phyloP scores from a whole-genome alignment of 2,113 vertebrate species.

The Oncorhynchus keta region DNA sequence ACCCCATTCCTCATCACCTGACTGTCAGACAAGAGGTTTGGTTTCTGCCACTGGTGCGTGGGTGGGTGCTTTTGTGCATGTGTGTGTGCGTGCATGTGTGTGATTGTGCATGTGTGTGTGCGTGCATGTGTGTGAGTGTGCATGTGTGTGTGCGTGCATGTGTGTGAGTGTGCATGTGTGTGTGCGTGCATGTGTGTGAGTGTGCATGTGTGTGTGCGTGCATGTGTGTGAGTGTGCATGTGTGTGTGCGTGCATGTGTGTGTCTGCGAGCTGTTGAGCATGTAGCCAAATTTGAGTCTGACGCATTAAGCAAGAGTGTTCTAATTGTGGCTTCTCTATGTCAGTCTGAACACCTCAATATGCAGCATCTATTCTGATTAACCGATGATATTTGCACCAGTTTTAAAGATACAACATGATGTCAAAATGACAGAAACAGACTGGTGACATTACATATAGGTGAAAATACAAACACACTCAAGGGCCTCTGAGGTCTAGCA shows the following conservation, averaged over 20 bases:
- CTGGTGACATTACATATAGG: too few species aligned
- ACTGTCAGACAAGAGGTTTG: conserved; percentile 50
- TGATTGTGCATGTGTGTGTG: conserved; percentile 2
- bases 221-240: too few species aligned
- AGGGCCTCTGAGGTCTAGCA: too few species aligned
- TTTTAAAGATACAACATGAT: not conserved
- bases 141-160: too few species aligned
- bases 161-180: too few species aligned
- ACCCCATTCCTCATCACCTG: conserved; percentile 54
- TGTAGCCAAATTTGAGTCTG: not conserved
- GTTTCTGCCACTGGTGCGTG: conserved; percentile 59
- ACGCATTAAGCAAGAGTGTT: too few species aligned
- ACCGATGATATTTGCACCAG: not conserved
- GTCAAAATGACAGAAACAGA: too few species aligned
- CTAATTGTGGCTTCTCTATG: not conserved
- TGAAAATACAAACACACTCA: too few species aligned
- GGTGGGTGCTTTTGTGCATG: conserved; percentile 15
- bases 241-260: too few species aligned
- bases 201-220: too few species aligned
- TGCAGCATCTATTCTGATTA: not conserved
- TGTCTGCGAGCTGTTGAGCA: not conserved
- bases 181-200: too few species aligned
- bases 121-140: too few species aligned
- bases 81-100: not conserved
- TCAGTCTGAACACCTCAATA: not conserved